Conservation (phyloP, 1,140 invertebrate species). For the Antheraea mylitta region DNA sequence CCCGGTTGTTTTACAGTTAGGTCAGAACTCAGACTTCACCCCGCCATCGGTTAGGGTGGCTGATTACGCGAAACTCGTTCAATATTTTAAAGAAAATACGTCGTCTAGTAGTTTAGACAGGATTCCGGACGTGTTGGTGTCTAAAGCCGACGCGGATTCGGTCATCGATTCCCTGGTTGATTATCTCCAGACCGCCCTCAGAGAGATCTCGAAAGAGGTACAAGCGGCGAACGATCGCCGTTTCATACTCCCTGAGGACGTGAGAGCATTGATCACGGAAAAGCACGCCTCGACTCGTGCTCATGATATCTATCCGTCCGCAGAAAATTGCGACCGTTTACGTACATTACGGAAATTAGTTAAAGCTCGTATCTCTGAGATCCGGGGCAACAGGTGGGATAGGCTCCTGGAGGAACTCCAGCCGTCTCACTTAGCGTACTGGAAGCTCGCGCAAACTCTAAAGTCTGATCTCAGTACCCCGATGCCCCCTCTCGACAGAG, state of each 20-base stretch:
- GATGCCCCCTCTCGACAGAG: neutral
- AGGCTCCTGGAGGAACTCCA: neutral
- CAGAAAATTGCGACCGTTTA: neutral
- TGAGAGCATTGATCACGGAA: neutral
- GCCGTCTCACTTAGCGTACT: neutral
- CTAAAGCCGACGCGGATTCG: no score
- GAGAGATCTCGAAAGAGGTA: neutral
- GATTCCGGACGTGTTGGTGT: no score
- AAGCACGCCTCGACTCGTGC: neutral
- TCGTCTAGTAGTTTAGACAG: no score
- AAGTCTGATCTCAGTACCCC: neutral
- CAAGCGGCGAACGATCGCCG: no score
- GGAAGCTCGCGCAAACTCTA: neutral
- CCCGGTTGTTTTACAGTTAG: neutral
- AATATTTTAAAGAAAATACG: no score
- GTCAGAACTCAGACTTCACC: neutral
- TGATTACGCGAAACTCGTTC: neutral
- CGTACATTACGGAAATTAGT: neutral
- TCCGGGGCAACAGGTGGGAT: no score
- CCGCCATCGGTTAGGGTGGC: neutral
- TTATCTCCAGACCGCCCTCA: neutral
- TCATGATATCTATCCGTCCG: neutral
- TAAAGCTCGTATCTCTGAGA: neutral
- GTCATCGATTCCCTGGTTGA: neutral
- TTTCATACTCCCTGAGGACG: neutral